Evolutionary conservation across 2,888 invertebrate genomes (phyloP), one percentile per base, ranked within the genome.

Genomic region (Tetropium fuscum): DNA sequence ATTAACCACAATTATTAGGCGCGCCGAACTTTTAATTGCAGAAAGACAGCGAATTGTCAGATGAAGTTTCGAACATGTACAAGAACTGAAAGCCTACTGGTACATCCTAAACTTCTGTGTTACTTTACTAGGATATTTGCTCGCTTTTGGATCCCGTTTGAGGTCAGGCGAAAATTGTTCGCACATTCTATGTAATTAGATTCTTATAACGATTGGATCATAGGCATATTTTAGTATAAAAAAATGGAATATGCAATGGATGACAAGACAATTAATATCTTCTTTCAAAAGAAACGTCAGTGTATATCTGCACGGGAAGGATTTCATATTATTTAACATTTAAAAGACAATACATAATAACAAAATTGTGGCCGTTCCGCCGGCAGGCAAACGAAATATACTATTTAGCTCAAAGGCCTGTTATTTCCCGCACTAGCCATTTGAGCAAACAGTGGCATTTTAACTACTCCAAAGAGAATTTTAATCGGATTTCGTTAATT

Each of bases 401-500:
- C 27, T 44, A 44, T 44, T 44, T 25, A 44, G 18, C 44, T n/a
- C 2, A 44, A 30, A 44, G 25, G 44, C 38, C 44, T 41, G 53
- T 53, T 48, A 53, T 53, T 34, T 43, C 36, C 34, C 8, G 13
- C 36, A 27, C 53, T 34, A 11, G 34, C 32, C 32, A 41, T 38
- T 44, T 16, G 25, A 15, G 27, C 41, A 45, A 40, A 43, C 53
- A 32, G 20, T 36, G 53, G 30, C 48, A 53, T 48, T 57, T 48
- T 16, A 19, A 54, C 45, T 32, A 27, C 44, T 51, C 43, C 53
- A 58, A 62, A 70, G 69, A 65, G 65, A 55, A 61, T 64, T 58
- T 64, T 69, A 71, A 72, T 71, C 67, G 64, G 70, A 72, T 72
- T 70, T 64, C 56, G 63, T 68, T 71, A 73, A 73, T 73, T 69